phyloP scores from a whole-genome alignment of 1,140 invertebrate species.

The Caenorhabditis tropicalis region DNA sequence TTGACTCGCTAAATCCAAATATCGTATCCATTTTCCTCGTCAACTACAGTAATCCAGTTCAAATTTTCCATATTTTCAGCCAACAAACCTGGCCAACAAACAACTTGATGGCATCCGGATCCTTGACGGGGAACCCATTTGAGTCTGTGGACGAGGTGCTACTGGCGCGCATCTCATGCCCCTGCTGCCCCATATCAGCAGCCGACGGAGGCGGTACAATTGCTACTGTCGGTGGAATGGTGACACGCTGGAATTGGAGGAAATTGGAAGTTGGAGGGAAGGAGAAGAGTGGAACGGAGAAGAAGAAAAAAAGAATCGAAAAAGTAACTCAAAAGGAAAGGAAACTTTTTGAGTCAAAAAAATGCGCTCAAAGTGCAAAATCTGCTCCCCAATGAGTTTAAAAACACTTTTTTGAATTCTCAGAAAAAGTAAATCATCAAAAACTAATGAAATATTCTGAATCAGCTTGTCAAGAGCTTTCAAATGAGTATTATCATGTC shows the following conservation, averaged over 20 bases:
- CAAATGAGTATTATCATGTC: too few relatives aligned
- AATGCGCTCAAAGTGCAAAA: too few relatives aligned
- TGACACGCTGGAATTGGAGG: conserved; percentile 13
- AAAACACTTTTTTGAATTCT: too few relatives aligned
- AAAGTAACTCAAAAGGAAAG: background rate
- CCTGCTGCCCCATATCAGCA: conserved; percentile 31
- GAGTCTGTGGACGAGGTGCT: conserved; percentile 65
- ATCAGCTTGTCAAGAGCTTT: too few relatives aligned
- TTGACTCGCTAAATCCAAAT: too few relatives aligned
- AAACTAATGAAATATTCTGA: too few relatives aligned
- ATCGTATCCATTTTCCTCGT: too few relatives aligned
- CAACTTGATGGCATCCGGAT: conserved; percentile 68
- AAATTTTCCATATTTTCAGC: background rate
- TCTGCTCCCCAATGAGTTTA: too few relatives aligned
- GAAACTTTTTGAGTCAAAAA: too few relatives aligned
- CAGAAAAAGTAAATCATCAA: too few relatives aligned
- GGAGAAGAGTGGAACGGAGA: background rate
- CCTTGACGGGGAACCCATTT: conserved; percentile 72
- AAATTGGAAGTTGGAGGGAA: too few relatives aligned
- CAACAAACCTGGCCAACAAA: conserved; percentile 69
- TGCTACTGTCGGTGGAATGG: conserved; percentile 39
- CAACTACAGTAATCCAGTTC: too few relatives aligned
- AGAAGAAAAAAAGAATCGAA: background rate
- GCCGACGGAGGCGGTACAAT: background rate
- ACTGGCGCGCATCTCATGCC: conserved; percentile 49